Conservation (phyloP, 2,888 invertebrate genomes). For the Ypsolopha sequella region DNA sequence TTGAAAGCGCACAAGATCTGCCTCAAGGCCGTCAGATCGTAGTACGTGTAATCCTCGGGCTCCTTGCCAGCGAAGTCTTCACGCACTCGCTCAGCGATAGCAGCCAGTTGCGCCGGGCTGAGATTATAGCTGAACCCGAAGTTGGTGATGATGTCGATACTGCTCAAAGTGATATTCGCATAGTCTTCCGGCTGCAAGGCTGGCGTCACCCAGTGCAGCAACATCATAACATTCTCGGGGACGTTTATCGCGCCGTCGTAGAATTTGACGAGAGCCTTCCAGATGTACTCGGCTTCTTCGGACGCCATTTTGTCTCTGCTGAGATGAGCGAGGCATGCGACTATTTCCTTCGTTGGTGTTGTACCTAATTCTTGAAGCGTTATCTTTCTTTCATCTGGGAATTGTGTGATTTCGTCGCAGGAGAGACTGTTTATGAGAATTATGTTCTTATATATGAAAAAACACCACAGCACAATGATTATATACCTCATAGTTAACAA, state of each 20-base stretch:
- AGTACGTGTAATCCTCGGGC: constrained; percentile 67
- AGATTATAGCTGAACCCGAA: constrained; percentile 65
- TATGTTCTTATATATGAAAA: too few relatives aligned
- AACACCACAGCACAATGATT: too few relatives aligned
- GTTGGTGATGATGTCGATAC: constrained; percentile 64
- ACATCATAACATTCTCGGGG: constrained; percentile 46
- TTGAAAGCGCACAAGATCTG: constrained; percentile 72
- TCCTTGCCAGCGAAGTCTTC: constrained; percentile 64
- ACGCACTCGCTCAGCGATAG: constrained; percentile 61
- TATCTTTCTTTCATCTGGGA: constrained; percentile 23
- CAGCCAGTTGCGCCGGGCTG: constrained; percentile 40
- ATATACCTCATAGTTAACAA: too few relatives aligned
- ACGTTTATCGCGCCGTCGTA: constrained; percentile 41
- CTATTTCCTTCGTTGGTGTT: constrained; percentile 33
- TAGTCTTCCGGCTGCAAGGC: constrained; percentile 61
- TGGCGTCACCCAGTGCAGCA: constrained; percentile 55
- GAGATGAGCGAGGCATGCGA: constrained; percentile 42
- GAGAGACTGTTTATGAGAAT: constrained; percentile 13
- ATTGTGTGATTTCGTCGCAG: constrained; percentile 34
- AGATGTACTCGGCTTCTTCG: constrained; percentile 40
- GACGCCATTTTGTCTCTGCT: constrained; percentile 30
- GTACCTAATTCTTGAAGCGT: constrained; percentile 26
- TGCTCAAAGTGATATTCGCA: constrained; percentile 58
- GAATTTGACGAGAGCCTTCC: constrained; percentile 36
- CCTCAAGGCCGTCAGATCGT: constrained; percentile 62